Base-by-base conservation (phyloP, 1,140 invertebrate genomes). In the Olivierus martensii region DNA sequence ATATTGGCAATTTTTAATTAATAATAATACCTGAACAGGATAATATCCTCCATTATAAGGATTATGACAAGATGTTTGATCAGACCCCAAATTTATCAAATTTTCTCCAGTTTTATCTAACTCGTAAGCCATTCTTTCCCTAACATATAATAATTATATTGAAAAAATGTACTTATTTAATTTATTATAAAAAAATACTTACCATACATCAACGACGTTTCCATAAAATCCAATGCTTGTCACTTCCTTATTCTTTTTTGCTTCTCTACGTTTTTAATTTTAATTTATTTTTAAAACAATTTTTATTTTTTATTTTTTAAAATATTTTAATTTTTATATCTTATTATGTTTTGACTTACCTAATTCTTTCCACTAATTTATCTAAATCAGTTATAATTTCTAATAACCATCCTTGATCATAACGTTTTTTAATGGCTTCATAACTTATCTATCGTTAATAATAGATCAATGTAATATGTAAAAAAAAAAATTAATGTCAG, bases 31-130 rank as follows among this genome's bases (percentile, higher is more conserved):
- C 9, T 28, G 28, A 19, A 73, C 75, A 3, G 80, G 79, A 60
- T 77, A 81, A 64, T 82, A 82, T 3, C 80, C 81, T 2, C 80
- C 80, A 44, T 71, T 72, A 61, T 73, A 81, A 6, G 78, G 77
- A 62, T 79, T 79, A 62, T 82, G 79, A 55, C 75, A 78, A 5
- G 79, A 82, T 6, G 80, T 82, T 64, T 82, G 80, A 65, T 83
- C 81, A 9, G 78, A 79, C 3, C 78, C 80, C 6, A 83, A 61
- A 36, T 82, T 80, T 3, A 75, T 77, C 6, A 82, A 60, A 3
- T 74, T 56, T 42, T 82, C 77, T 19, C 75, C 73, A 9, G 71
- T 77, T 10, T 59, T 63, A 42, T 77, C 68, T 57, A 70, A 73
- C 57, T 79, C 76, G 17, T 68, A 57, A 12, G 68, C 74, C 19